Evolutionary conservation across 2,113 vertebrate genomes (phyloP).

Genomic region (Epinephelus lanceolatus): DNA sequence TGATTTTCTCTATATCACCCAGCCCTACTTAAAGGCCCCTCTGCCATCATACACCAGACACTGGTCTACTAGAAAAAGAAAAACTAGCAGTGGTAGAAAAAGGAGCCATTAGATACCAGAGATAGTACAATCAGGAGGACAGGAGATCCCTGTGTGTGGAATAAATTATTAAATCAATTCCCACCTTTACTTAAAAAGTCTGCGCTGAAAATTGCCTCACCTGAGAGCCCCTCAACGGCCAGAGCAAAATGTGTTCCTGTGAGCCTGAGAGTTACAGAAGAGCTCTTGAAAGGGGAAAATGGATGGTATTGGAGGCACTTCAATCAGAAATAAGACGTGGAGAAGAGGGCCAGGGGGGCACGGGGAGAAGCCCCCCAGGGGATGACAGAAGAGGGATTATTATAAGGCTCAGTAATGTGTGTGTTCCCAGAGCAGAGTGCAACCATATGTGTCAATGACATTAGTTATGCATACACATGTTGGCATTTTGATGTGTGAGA

Average conservation of each 20-base stretch:
- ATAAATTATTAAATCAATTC: constrained; percentile 45
- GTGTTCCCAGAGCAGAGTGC: constrained; percentile 33
- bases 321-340: constrained; percentile 48
- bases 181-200: constrained; percentile 17
- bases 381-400: constrained; percentile 43
- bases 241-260: constrained; percentile 29
- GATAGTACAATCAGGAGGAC: neutral
- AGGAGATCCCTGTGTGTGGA: constrained; percentile 12
- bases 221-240: constrained; percentile 18
- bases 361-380: neutral
- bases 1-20: too few species aligned
- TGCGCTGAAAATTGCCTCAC: constrained; percentile 31
- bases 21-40: too few species aligned
- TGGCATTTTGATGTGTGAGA: constrained; percentile 32
- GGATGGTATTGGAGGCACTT: constrained; percentile 55
- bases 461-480: constrained; percentile 36
- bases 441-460: constrained; percentile 40
- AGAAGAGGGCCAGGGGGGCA: neutral
- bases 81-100: neutral
- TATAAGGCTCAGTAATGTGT: constrained; percentile 32
- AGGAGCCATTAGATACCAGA: neutral
- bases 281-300: constrained; percentile 28
- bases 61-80: neutral
- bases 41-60: neutral
- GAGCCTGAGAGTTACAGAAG: constrained; percentile 18